Percentiles rank a stretch among this genome's conserved stretches.
These are phyloP conservation scores for Nomada fabriciana DNA, from an alignment of 2,888 invertebrate genomes.

Conservation along the genomic window DNA sequence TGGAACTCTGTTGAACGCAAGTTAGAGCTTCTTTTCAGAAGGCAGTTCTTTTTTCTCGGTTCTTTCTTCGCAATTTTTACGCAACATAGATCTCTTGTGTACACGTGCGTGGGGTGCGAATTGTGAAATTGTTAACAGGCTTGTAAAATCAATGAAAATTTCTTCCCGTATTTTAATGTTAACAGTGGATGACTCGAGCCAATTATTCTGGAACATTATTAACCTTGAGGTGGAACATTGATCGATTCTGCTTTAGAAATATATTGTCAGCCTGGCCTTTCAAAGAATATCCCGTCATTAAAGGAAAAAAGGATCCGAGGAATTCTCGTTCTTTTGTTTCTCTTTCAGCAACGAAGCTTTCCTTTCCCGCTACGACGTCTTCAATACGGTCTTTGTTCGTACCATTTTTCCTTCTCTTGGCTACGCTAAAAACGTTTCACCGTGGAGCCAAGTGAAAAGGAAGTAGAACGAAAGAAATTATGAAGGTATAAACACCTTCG, in stretches of 20 bases:
- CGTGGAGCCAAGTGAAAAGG: not conserved
- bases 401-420: slow-evolving; percentile 29
- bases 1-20: slow-evolving; percentile 12
- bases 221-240: not conserved
- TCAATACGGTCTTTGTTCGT: slow-evolving; percentile 54
- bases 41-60: not conserved
- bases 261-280: slow-evolving; percentile 25
- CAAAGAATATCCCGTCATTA: slow-evolving; percentile 28
- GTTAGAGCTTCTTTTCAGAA: slow-evolving; percentile 7
- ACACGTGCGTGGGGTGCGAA: not conserved
- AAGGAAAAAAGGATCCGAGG: slow-evolving; percentile 17
- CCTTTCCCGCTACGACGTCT: slow-evolving; percentile 46
- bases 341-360: slow-evolving; percentile 37
- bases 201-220: slow-evolving; percentile 15
- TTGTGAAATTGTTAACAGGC: not conserved
- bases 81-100: not conserved
- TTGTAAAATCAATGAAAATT: not conserved
- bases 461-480: slow-evolving; percentile 31
- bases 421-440: slow-evolving; percentile 30
- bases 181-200: not conserved
- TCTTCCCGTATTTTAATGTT: too few relatives aligned
- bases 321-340: slow-evolving; percentile 44
- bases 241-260: slow-evolving; percentile 19
- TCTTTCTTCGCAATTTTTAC: slow-evolving; percentile 1
- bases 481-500: slow-evolving; percentile 46